These are phyloP conservation scores for Oligia latruncula DNA, from an alignment of 2,888 invertebrate genomes.

Conservation along the genomic window DNA sequence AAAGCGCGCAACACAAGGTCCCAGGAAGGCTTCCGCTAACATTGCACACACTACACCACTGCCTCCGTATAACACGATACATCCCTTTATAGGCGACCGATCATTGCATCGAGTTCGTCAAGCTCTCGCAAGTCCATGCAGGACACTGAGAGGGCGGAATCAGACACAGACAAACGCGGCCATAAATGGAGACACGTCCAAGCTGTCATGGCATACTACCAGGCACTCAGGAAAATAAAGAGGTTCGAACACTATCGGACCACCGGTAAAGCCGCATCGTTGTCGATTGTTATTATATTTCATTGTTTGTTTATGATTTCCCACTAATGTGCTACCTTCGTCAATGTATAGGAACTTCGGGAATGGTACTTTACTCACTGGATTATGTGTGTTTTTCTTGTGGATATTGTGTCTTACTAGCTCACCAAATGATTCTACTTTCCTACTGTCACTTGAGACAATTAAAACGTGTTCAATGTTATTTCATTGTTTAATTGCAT, in stretches of 20 bases:
- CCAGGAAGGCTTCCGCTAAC: constrained; percentile 72
- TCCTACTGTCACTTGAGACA: constrained; percentile 83
- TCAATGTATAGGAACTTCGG: constrained; percentile 87
- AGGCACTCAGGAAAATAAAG: constrained; percentile 97
- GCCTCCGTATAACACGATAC: constrained; percentile 81
- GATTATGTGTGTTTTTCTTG: constrained; percentile 87
- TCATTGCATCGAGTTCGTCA: constrained; percentile 88
- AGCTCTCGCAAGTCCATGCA: constrained; percentile 86
- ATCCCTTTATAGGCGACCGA: constrained; percentile 89
- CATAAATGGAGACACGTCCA: constrained; percentile 97
- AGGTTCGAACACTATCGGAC: constrained; percentile 91
- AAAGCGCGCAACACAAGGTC: constrained; percentile 72
- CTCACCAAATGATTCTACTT: constrained; percentile 82
- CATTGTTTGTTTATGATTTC: constrained; percentile 85
- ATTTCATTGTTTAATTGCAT: constrained; percentile 80
- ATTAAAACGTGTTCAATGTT: constrained; percentile 78
- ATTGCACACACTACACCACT: constrained; percentile 75
- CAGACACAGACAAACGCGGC: constrained; percentile 87
- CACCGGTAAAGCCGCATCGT: constrained; percentile 82
- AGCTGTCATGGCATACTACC: constrained; percentile 97
- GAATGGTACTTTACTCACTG: constrained; percentile 86
- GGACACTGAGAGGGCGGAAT: constrained; percentile 84
- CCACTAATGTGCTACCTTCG: constrained; percentile 86
- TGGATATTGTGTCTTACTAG: constrained; percentile 86
- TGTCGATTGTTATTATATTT: constrained; percentile 80